Conservation (phyloP, 1,140 invertebrate genomes). For the Drosophila eugracilis region DNA sequence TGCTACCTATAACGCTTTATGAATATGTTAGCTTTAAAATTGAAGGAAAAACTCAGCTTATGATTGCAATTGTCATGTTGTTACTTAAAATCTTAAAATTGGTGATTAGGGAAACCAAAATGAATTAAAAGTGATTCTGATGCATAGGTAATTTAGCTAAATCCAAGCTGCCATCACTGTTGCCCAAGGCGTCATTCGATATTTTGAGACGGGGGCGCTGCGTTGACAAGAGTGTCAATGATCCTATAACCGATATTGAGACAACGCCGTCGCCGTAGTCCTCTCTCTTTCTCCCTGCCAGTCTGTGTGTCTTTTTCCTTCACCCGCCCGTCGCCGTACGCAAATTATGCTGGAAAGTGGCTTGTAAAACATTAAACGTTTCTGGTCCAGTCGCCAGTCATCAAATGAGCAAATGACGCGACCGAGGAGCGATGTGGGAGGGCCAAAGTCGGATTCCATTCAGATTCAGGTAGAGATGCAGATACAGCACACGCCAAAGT, state of each 20-base stretch:
- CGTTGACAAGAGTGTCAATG: conserved; percentile 75
- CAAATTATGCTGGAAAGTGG: conserved; percentile 77
- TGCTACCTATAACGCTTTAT: too few species aligned
- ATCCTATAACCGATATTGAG: conserved; percentile 83
- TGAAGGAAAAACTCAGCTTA: too few species aligned
- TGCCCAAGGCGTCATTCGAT: conserved; percentile 1
- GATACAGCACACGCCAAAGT: conserved; percentile 70
- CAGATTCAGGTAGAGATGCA: conserved; percentile 65
- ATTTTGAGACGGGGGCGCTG: conserved; percentile 40
- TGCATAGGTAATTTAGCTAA: neutral
- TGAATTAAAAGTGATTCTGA: too few species aligned
- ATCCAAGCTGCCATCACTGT: neutral
- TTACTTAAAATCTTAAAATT: too few species aligned
- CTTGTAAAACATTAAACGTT: conserved; percentile 81
- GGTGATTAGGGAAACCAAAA: too few species aligned
- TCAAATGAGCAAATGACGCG: conserved; percentile 61
- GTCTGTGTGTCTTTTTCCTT: neutral
- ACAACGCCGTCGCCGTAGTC: conserved; percentile 26
- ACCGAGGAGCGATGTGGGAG: conserved; percentile 29
- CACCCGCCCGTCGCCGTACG: conserved; percentile 49
- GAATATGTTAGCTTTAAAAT: too few species aligned
- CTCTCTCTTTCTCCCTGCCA: conserved; percentile 3
- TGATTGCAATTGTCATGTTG: too few species aligned
- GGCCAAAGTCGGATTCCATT: conserved; percentile 12
- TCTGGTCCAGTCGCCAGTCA: conserved; percentile 52